Evolutionary conservation across 2,888 invertebrate genomes (phyloP), one percentile per base, ranked within the genome.

Genomic region (Digitonthophagus gazella): DNA sequence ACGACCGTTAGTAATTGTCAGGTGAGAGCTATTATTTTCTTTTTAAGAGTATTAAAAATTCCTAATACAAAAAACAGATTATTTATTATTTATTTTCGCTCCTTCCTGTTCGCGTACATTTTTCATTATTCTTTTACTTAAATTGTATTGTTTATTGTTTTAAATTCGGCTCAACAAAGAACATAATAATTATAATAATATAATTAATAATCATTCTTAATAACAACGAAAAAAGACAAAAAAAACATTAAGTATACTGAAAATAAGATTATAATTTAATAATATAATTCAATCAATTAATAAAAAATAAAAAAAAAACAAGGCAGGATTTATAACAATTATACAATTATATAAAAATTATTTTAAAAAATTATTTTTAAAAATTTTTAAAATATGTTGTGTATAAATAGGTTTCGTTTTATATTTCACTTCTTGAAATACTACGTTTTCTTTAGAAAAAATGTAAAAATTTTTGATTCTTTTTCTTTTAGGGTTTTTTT

Each of bases 11-110:
- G 28, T 61, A 19, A 58, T 61, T 61, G 18, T 61, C 20, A 61
- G 74, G 74, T 74, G 76, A 76, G 61, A 70, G 69, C 72, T 71
- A 44, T 75, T 71, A 63, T 63, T 69, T 20, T 64, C 57, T 3
- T 44, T 44, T 44, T 6, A 44, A 44, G 28, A 44, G 28, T 44
- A 44, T 44, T 44, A 44, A 44, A 44, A 44, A 44, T 44, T 11
- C 28, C 28, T 44, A 44, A 44, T 44, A 8, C 11, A 44, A 44
- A 44, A 44, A 44, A 44, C 28, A 44, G 11, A 44, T n/a, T n/a
- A n/a, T n/a, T n/a, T n/a, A n/a, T n/a, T n/a, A n/a, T 44, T 44
- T 44, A 3, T 3, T 44, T 44, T 44, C 28, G 28, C 28, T 44
- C 28, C 28, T 44, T 44, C 28, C 28, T 11, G 28, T 44, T 44